These are phyloP conservation scores for Chaitophorus viminalis DNA, from an alignment of 2,888 invertebrate genomes.

Conservation along the genomic window DNA sequence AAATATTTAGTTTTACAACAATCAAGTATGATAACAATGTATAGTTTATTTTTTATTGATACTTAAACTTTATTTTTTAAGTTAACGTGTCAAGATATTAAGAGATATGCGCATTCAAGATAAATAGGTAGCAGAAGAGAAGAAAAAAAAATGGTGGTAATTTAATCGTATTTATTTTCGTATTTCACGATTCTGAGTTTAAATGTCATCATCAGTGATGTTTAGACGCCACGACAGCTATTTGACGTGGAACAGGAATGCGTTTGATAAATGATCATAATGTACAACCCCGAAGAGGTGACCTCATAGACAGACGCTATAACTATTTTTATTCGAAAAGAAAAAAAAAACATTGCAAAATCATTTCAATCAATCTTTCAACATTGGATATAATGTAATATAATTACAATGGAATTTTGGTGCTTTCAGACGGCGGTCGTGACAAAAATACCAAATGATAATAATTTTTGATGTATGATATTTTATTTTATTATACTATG, in stretches of 20 bases:
- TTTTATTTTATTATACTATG: neutral
- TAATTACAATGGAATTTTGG: neutral
- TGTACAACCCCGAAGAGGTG: neutral
- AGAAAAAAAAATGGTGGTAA: neutral
- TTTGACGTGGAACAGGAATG: conserved; percentile 47
- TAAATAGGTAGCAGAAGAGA: neutral
- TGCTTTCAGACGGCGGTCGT: neutral
- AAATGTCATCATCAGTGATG: conserved; percentile 46
- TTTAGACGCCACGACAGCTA: conserved; percentile 35
- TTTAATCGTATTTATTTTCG: conserved; percentile 49
- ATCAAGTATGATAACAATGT: neutral
- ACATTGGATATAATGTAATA: neutral
- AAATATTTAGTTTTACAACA: neutral
- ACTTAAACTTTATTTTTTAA: neutral
- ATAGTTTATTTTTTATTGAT: neutral
- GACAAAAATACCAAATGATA: neutral
- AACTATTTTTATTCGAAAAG: conserved; percentile 11
- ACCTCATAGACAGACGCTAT: neutral
- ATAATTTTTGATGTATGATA: neutral
- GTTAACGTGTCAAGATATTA: neutral
- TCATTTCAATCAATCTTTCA: conserved; percentile 9
- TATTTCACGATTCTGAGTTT: conserved; percentile 18
- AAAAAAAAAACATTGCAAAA: conserved; percentile 27
- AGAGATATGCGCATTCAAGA: neutral
- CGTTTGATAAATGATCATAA: conserved; percentile 54